These are phyloP conservation scores for Idaea biselata DNA, from an alignment of 2,888 invertebrate genomes.

Conservation along the genomic window DNA sequence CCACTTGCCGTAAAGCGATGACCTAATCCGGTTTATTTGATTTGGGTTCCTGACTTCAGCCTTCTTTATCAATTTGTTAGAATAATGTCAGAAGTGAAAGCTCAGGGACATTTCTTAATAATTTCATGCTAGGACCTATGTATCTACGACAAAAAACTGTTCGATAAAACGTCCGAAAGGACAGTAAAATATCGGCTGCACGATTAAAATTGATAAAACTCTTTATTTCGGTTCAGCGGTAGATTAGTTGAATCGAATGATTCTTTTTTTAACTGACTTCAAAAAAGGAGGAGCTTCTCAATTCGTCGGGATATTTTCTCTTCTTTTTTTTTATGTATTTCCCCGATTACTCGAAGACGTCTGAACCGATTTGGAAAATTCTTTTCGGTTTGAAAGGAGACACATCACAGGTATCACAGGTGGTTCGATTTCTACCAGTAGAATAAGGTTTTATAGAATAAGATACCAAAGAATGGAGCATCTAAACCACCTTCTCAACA, in stretches of 20 bases:
- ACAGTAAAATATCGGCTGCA: constrained; percentile 21
- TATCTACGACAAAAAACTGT: constrained; percentile 20
- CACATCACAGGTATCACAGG: too few relatives aligned
- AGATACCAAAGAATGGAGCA: too few relatives aligned
- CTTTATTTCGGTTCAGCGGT: constrained; percentile 24
- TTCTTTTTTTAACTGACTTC: too few relatives aligned
- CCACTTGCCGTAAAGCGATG: constrained; percentile 75
- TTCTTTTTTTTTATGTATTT: too few relatives aligned
- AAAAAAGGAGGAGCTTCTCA: too few relatives aligned
- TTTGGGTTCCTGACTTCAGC: constrained; percentile 69
- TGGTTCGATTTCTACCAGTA: too few relatives aligned
- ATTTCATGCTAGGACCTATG: constrained; percentile 24
- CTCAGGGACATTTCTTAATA: constrained; percentile 32
- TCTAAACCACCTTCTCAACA: too few relatives aligned
- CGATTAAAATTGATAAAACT: constrained; percentile 29
- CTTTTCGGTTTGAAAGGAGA: too few relatives aligned
- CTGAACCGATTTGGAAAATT: too few relatives aligned
- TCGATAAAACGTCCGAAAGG: constrained; percentile 25
- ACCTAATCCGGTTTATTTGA: constrained; percentile 79
- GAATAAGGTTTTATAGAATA: too few relatives aligned
- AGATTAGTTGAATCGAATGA: constrained; percentile 19
- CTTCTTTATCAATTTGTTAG: constrained; percentile 65
- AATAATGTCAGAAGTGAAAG: constrained; percentile 49
- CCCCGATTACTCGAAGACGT: too few relatives aligned
- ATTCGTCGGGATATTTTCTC: too few relatives aligned